A percentile compares a stretch with the other conserved stretches of the same genome.
Conservation (phyloP, 2,797 vertebrate species). For the Myotis myotis region DNA sequence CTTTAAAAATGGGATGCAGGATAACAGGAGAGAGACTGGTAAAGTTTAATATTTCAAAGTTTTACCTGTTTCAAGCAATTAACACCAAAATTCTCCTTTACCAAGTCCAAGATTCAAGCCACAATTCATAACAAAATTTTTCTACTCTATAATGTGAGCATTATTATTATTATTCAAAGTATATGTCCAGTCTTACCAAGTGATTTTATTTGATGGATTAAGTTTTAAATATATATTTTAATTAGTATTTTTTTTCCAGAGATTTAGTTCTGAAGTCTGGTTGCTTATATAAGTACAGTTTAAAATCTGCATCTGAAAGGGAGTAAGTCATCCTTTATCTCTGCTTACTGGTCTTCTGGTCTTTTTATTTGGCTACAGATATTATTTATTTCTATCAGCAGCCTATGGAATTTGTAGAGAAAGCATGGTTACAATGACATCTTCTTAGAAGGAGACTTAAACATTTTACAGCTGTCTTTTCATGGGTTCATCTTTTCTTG, state of each 20-base stretch:
- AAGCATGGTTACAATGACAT: not conserved
- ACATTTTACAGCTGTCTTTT: not conserved
- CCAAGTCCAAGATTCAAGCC: not conserved
- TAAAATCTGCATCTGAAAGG: slow-evolving; percentile 26
- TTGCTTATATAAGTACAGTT: not conserved
- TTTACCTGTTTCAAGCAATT: not conserved
- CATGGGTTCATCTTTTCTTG: not conserved
- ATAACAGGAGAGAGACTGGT: not conserved
- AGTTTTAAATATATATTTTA: not conserved
- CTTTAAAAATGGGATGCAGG: not conserved
- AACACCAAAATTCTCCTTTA: not conserved
- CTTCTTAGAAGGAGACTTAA: not conserved
- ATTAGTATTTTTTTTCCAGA: not conserved
- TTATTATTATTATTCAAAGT: not conserved
- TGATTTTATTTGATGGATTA: not conserved
- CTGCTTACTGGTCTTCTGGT: not conserved
- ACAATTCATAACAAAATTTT: not conserved
- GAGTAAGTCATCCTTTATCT: not conserved
- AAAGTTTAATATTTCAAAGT: not conserved
- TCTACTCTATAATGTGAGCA: not conserved
- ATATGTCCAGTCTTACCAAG: not conserved
- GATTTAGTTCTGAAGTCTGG: not conserved
- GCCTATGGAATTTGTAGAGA: not conserved
- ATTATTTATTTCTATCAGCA: not conserved
- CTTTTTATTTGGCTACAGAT: not conserved